Conservation (phyloP, 2,888 invertebrate species). For the Harpagoxenus sublaevis region DNA sequence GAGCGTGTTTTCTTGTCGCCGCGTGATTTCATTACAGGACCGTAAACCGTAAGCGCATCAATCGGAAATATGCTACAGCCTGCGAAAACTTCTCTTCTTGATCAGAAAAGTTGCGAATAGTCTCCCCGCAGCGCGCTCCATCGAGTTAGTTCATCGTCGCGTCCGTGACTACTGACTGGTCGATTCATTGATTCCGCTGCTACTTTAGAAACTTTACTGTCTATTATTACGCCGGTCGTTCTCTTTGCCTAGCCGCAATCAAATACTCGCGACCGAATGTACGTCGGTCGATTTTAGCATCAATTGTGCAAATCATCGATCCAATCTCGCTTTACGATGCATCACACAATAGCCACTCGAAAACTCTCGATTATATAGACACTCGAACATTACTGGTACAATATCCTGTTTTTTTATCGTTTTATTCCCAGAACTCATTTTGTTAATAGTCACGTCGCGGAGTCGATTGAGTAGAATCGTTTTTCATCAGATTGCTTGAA, state of each 20-base stretch:
- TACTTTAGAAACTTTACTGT: slow-evolving; percentile 40
- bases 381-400: slow-evolving; percentile 20
- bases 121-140: slow-evolving; percentile 18
- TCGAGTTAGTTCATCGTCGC: slow-evolving; percentile 71
- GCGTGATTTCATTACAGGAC: slow-evolving; percentile 31
- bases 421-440: slow-evolving; percentile 1
- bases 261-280: slow-evolving; percentile 44
- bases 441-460: background rate
- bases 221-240: slow-evolving; percentile 47
- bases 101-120: slow-evolving; percentile 36
- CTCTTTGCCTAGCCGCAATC: background rate
- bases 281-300: slow-evolving; percentile 36
- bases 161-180: slow-evolving; percentile 52
- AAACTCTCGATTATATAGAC: slow-evolving; percentile 34
- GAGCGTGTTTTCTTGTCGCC: background rate
- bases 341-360: slow-evolving; percentile 13
- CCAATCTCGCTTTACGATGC: background rate
- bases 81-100: slow-evolving; percentile 30
- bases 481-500: slow-evolving; percentile 10
- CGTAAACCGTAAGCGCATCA: slow-evolving; percentile 19
- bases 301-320: slow-evolving; percentile 14
- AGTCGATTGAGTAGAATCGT: background rate
- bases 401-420: background rate
- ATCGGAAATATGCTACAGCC: slow-evolving; percentile 32
- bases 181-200: slow-evolving; percentile 68